Conservation (phyloP, 2,113 vertebrate genomes). For the Oryzias curvinotus region DNA sequence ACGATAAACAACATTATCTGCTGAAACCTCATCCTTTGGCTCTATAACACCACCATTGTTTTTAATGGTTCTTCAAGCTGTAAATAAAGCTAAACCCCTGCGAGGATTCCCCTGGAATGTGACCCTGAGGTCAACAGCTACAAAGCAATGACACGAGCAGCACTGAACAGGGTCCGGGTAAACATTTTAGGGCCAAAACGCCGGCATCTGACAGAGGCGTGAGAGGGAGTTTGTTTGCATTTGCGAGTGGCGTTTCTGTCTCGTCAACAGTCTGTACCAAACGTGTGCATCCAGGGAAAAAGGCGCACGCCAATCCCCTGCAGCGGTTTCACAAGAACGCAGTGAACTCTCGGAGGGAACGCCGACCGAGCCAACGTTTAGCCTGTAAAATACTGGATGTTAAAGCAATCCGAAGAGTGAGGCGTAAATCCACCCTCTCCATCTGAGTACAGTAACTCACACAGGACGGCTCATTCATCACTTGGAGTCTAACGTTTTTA, state of each 20-base stretch:
- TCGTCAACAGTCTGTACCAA: not conserved
- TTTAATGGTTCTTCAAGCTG: not conserved
- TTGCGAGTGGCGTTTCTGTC: not conserved
- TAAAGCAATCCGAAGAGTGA: slow-evolving; percentile 21
- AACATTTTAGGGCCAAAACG: slow-evolving; percentile 26
- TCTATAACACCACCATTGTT: slow-evolving; percentile 21
- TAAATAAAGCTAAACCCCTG: slow-evolving; percentile 19
- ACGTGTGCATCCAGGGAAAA: slow-evolving; percentile 18
- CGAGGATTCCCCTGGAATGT: slow-evolving; percentile 46
- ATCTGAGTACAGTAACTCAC: slow-evolving; percentile 3
- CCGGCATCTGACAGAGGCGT: slow-evolving; percentile 38
- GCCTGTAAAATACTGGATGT: slow-evolving; percentile 1
- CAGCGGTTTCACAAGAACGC: slow-evolving; percentile 39
- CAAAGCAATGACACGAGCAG: slow-evolving; percentile 26
- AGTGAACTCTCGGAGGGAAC: slow-evolving; percentile 42
- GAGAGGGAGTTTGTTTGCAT: slow-evolving; percentile 25
- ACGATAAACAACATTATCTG: slow-evolving; percentile 7
- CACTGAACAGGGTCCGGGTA: slow-evolving; percentile 19
- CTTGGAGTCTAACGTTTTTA: slow-evolving; percentile 18
- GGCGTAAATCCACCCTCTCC: slow-evolving; percentile 30
- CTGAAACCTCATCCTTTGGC: slow-evolving; percentile 13
- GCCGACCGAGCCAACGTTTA: slow-evolving; percentile 6
- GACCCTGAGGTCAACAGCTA: slow-evolving; percentile 16
- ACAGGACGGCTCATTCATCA: slow-evolving; percentile 33
- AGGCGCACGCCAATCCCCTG: slow-evolving; percentile 33